Conservation (phyloP, 1,140 invertebrate species). For the Trissolcus basalis region DNA sequence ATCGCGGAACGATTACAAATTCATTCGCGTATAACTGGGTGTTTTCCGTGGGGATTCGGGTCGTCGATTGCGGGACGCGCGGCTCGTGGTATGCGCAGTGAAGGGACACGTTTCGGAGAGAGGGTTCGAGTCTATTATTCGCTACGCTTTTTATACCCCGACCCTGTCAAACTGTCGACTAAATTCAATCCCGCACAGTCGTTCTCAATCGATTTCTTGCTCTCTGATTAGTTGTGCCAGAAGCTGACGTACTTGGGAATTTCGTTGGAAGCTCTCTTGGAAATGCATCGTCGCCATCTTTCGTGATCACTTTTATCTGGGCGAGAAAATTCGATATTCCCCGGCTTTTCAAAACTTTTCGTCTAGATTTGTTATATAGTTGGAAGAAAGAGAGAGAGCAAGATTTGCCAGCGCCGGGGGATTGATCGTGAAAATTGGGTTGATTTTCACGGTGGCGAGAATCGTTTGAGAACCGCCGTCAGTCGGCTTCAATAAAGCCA, state of each 20-base stretch:
- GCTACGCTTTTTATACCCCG: conserved; percentile 71
- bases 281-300: too few species aligned
- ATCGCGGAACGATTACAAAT: conserved; percentile 39
- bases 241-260: conserved; percentile 1
- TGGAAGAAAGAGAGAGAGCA: too few species aligned
- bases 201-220: conserved; percentile 66
- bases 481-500: conserved; percentile 73
- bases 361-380: too few species aligned
- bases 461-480: conserved; percentile 66
- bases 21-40: conserved; percentile 35
- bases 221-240: conserved; percentile 7
- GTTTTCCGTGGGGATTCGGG: conserved; percentile 56
- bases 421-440: conserved; percentile 7
- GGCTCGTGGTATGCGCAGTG: conserved; percentile 65
- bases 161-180: conserved; percentile 72
- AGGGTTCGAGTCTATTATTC: conserved; percentile 75
- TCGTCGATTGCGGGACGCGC: conserved; percentile 52
- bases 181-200: conserved; percentile 72
- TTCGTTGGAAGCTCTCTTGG: background rate
- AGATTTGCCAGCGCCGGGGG: background rate
- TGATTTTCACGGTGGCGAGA: conserved; percentile 6
- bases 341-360: too few species aligned
- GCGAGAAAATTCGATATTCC: too few species aligned
- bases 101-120: conserved; percentile 69
- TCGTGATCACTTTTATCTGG: too few species aligned